These are phyloP conservation scores for Homarus gammarus DNA, from an alignment of 2,888 invertebrate genomes.

Conservation along the genomic window DNA sequence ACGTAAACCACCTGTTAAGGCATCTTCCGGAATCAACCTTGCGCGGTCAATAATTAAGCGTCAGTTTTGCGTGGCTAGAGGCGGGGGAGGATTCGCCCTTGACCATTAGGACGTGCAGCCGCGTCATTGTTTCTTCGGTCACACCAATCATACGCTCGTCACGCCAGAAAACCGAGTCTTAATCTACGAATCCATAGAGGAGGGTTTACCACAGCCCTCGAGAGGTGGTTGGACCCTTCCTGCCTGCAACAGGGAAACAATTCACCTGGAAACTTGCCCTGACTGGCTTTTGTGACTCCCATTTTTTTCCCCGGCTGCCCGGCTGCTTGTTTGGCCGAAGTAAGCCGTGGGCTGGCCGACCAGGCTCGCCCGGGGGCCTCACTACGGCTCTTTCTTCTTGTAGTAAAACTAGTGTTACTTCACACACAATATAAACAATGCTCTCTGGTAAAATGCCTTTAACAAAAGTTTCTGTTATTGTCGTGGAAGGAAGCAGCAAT, in stretches of 20 bases:
- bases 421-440: slow-evolving; percentile 4
- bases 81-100: neutral
- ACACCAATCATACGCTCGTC: neutral
- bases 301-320: neutral
- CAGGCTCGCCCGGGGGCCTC: neutral
- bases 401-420: neutral
- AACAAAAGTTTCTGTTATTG: slow-evolving; percentile 9
- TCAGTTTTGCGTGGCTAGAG: neutral
- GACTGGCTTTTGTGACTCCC: slow-evolving; percentile 16
- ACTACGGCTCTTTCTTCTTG: neutral
- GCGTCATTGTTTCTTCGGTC: slow-evolving; percentile 25
- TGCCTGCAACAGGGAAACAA: slow-evolving; percentile 12
- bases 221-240: neutral
- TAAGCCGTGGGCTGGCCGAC: neutral
- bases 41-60: neutral
- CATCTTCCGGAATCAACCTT: neutral
- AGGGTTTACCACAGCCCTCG: neutral
- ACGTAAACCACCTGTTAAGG: slow-evolving; percentile 20
- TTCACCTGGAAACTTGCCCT: slow-evolving; percentile 39
- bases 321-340: neutral
- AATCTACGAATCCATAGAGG: neutral
- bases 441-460: neutral
- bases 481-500: slow-evolving; percentile 1
- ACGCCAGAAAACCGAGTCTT: neutral
- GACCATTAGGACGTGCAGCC: neutral